Conservation (phyloP, 2,888 invertebrate genomes). For the Drosophila engyochracea region DNA sequence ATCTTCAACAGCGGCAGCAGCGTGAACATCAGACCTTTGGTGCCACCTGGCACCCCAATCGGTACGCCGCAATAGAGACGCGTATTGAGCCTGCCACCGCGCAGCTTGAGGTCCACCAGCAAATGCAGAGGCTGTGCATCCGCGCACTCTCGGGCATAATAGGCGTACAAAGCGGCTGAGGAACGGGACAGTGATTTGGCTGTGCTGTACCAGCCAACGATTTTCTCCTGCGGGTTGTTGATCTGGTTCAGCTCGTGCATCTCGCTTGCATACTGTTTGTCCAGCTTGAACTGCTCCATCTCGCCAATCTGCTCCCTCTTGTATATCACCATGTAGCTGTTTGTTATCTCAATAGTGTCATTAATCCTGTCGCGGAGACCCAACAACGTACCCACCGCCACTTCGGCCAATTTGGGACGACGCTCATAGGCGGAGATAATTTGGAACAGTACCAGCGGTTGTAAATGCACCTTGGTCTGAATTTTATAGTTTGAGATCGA, state of each 20-base stretch:
- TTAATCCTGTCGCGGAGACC: slow-evolving; percentile 43
- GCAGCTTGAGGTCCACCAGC: slow-evolving; percentile 55
- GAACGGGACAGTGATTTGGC: slow-evolving; percentile 48
- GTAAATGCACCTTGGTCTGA: slow-evolving; percentile 49
- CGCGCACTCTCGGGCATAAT: slow-evolving; percentile 47
- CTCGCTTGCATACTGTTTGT: slow-evolving; percentile 51
- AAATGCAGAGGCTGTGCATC: slow-evolving; percentile 58
- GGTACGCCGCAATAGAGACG: slow-evolving; percentile 54
- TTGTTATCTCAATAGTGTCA: slow-evolving; percentile 55
- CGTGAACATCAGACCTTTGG: slow-evolving; percentile 59
- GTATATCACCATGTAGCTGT: slow-evolving; percentile 52
- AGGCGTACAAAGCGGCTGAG: slow-evolving; percentile 47
- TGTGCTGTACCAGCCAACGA: slow-evolving; percentile 67
- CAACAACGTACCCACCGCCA: slow-evolving; percentile 60
- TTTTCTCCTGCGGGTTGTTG: slow-evolving; percentile 56
- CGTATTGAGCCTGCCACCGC: slow-evolving; percentile 30
- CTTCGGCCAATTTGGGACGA: slow-evolving; percentile 41
- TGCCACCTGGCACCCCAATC: slow-evolving; percentile 66
- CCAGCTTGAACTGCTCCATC: slow-evolving; percentile 54
- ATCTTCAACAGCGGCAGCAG: slow-evolving; percentile 48
- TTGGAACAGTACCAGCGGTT: slow-evolving; percentile 66
- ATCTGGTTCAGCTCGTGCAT: slow-evolving; percentile 56
- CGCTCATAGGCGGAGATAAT: slow-evolving; percentile 67
- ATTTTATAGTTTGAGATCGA: slow-evolving; percentile 50
- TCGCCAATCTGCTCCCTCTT: slow-evolving; percentile 41